phyloP scores from a whole-genome alignment of 2,888 invertebrate species.

The Metopia argyrocephala region DNA sequence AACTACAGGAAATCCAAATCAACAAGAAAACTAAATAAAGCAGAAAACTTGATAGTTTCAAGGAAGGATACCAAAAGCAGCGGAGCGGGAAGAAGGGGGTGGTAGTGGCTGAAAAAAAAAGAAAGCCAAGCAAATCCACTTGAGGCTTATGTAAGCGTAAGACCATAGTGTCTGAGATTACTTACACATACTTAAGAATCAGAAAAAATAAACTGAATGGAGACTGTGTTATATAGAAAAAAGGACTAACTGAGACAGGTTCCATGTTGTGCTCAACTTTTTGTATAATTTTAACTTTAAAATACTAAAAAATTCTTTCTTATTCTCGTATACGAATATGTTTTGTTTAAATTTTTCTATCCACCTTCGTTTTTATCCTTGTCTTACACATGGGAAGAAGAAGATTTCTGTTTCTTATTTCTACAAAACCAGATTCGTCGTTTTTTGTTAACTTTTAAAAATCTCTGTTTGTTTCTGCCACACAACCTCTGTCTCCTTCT shows the following conservation, averaged over 20 bases:
- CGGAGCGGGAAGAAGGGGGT: background rate
- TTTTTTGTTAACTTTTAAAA: slow-evolving; percentile 25
- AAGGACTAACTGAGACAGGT: background rate
- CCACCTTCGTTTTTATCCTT: too few species aligned
- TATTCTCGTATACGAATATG: too few species aligned
- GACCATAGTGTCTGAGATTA: slow-evolving; percentile 65
- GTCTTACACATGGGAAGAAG: too few species aligned
- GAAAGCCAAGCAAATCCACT: slow-evolving; percentile 53
- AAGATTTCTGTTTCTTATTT: background rate
- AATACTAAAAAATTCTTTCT: too few species aligned
- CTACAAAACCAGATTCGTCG: slow-evolving; percentile 50
- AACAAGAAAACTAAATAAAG: slow-evolving; percentile 50
- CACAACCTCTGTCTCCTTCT: background rate
- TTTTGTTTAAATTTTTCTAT: background rate
- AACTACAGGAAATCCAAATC: slow-evolving; percentile 52
- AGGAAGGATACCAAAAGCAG: background rate
- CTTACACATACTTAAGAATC: slow-evolving; percentile 20
- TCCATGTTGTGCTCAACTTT: background rate
- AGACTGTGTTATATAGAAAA: too few species aligned
- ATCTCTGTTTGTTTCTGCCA: slow-evolving; percentile 33
- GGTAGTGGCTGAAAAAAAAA: background rate
- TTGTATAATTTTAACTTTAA: background rate
- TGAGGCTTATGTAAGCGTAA: slow-evolving; percentile 58
- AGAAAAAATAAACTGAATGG: background rate
- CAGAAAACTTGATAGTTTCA: too few species aligned